Conservation (phyloP, 1,140 invertebrate genomes). For the Ephestia elutella region DNA sequence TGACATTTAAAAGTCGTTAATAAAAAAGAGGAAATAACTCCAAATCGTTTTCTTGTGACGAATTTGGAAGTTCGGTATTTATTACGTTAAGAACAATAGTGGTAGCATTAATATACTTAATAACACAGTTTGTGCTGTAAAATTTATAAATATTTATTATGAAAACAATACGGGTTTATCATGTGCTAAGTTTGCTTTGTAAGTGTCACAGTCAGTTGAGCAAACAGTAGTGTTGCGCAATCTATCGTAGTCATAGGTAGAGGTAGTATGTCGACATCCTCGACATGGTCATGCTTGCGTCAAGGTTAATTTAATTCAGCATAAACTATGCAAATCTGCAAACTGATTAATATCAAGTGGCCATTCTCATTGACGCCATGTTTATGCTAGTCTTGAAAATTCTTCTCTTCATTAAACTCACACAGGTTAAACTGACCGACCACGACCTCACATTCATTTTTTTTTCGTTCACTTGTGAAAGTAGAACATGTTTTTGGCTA, state of each 20-base stretch:
- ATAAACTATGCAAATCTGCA: conserved; percentile 29
- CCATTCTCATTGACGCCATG: no score
- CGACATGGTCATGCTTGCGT: conserved; percentile 12
- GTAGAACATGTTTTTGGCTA: background rate
- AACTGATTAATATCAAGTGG: background rate
- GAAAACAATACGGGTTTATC: conserved; percentile 14
- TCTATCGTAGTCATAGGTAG: conserved; percentile 28
- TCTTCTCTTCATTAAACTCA: no score
- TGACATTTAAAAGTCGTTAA: background rate
- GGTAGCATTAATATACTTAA: background rate
- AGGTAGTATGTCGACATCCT: conserved; percentile 17
- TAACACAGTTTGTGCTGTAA: background rate
- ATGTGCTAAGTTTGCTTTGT: conserved; percentile 19
- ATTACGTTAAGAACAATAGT: no score
- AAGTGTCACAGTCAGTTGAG: conserved; percentile 31
- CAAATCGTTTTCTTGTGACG: background rate
- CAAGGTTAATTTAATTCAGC: conserved; percentile 47
- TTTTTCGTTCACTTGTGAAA: no score
- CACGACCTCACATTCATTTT: no score
- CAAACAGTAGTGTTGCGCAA: conserved; percentile 47
- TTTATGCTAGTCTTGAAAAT: no score
- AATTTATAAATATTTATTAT: conserved; percentile 18
- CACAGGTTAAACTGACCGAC: no score
- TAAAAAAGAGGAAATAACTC: conserved; percentile 13
- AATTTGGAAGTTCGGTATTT: no score